Conservation (phyloP, 2,113 vertebrate genomes). For the Burhinus oedicnemus region DNA sequence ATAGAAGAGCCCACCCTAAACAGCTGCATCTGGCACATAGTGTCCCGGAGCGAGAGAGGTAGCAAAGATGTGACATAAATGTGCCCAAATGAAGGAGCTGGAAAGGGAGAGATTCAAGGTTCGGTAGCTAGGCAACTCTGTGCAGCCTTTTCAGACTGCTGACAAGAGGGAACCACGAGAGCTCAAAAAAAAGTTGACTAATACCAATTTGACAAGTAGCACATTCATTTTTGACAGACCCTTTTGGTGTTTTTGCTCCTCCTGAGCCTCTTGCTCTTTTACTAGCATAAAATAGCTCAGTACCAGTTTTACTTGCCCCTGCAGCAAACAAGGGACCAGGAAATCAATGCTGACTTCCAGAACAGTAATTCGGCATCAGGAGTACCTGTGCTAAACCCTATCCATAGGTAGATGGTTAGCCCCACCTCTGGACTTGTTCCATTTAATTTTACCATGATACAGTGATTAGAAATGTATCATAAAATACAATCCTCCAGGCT, state of each 20-base stretch:
- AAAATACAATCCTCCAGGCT: neutral
- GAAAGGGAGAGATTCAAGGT: too few relatives aligned
- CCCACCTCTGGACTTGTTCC: neutral
- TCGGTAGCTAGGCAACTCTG: neutral
- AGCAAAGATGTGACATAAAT: neutral
- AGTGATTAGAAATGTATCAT: neutral
- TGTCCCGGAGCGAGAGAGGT: rapidly evolving
- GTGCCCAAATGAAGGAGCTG: neutral
- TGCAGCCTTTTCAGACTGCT: neutral
- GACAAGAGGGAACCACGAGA: neutral
- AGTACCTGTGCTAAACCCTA: neutral
- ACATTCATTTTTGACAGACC: neutral
- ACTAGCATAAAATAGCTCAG: neutral
- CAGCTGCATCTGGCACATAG: neutral
- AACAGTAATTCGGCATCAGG: neutral
- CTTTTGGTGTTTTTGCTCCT: neutral
- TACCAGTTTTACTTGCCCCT: neutral
- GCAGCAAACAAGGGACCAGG: neutral
- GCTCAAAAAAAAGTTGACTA: neutral
- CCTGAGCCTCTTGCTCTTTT: neutral
- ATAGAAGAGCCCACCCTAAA: neutral
- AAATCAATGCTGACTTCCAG: neutral
- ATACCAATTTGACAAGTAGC: neutral
- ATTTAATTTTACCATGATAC: neutral
- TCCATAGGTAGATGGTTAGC: neutral